A percentile compares a stretch with the other conserved stretches of the same genome.
Evolutionary conservation across 1,140 invertebrate genomes (phyloP).

Genomic region (Popillia japonica): DNA sequence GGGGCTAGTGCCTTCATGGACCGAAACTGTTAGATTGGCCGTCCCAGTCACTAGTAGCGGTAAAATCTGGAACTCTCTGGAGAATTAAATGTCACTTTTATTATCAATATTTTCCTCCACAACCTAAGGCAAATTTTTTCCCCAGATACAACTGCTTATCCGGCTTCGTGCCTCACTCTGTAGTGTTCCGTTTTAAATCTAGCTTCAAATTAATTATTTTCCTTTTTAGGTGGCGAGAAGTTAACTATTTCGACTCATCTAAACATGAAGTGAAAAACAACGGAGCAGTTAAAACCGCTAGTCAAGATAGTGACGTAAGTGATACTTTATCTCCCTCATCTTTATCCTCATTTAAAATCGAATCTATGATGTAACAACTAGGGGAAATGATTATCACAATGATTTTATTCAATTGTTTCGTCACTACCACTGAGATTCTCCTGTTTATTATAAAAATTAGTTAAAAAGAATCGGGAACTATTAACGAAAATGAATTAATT

Average conservation of each 20-base stretch:
- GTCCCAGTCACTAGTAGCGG: no score
- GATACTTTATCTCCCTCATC: not conserved
- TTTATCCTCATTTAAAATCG: constrained; percentile 34
- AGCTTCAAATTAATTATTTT: not conserved
- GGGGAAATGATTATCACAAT: constrained; percentile 35
- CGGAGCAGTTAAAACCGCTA: constrained; percentile 63
- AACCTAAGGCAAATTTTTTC: no score
- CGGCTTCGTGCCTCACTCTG: no score
- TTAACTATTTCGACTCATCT: constrained; percentile 60
- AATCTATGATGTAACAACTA: constrained; percentile 43
- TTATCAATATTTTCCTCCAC: no score
- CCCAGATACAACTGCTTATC: no score
- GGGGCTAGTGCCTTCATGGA: no score
- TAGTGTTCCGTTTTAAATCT: no score
- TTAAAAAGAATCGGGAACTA: not conserved
- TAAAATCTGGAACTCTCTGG: no score
- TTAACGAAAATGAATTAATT: constrained; percentile 3
- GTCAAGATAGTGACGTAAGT: constrained; percentile 69
- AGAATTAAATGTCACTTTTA: no score
- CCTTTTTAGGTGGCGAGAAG: constrained; percentile 68
- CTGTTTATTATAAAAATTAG: not conserved
- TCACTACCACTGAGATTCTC: constrained; percentile 46
- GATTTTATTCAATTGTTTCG: constrained; percentile 45
- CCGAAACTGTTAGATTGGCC: no score
- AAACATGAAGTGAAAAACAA: constrained; percentile 66